Conservation (phyloP, 1,140 invertebrate species). For the Glossosoma conforme region DNA sequence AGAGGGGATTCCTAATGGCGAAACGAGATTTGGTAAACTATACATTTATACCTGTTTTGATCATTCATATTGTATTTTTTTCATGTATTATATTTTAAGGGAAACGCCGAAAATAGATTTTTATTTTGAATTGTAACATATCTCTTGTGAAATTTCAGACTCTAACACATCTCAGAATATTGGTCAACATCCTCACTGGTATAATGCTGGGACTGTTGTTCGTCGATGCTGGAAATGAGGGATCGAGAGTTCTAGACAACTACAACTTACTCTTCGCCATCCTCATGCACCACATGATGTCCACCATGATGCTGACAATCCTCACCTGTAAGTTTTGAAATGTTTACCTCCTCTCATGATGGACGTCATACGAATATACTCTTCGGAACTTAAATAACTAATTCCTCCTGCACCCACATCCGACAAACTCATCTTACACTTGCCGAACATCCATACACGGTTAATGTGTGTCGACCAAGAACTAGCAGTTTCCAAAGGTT, state of each 20-base stretch:
- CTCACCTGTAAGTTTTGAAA: slow-evolving; percentile 67
- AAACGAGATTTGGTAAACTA: slow-evolving; percentile 62
- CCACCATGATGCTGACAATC: slow-evolving; percentile 80
- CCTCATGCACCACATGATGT: slow-evolving; percentile 79
- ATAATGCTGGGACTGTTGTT: slow-evolving; percentile 71
- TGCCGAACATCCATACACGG: no score
- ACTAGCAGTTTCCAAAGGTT: no score
- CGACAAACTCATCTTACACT: no score
- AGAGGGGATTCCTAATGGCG: slow-evolving; percentile 64
- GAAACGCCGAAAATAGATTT: no score
- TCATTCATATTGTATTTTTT: neutral
- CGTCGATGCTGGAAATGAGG: slow-evolving; percentile 63
- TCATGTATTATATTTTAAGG: neutral
- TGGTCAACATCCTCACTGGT: slow-evolving; percentile 66
- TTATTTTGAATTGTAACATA: no score
- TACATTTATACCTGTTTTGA: neutral
- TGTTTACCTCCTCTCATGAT: slow-evolving; percentile 62
- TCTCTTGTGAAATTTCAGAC: slow-evolving; percentile 58
- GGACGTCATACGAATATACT: no score
- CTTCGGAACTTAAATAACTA: no score
- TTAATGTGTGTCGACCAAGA: no score
- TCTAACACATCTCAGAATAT: slow-evolving; percentile 77
- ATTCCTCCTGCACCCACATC: no score
- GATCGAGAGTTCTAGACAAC: slow-evolving; percentile 69
- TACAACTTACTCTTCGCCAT: slow-evolving; percentile 79